Conservation (phyloP, 2,797 vertebrate genomes). For the Momotus momota region DNA sequence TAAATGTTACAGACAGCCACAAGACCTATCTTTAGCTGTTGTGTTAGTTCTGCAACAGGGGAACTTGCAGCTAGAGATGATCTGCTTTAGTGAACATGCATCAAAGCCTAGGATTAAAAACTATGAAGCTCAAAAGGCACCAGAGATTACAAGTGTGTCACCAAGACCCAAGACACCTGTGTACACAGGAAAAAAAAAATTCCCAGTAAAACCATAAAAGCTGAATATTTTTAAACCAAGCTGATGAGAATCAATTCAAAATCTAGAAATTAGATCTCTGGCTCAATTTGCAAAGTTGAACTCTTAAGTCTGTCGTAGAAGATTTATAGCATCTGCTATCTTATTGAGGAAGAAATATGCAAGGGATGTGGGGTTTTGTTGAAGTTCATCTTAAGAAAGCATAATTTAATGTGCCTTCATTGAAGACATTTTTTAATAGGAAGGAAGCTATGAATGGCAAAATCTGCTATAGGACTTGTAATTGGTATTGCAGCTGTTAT, state of each 20-base stretch:
- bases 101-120: neutral
- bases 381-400: neutral
- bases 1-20: neutral
- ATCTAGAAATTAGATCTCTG: neutral
- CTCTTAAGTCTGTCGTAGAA: neutral
- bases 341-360: neutral
- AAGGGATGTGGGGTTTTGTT: neutral
- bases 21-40: neutral
- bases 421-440: neutral
- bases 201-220: neutral
- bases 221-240: neutral
- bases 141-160: neutral
- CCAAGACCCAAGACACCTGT: neutral
- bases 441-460: neutral
- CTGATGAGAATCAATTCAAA: neutral
- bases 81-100: neutral
- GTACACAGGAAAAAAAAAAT: neutral
- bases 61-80: neutral
- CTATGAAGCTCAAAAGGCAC: neutral
- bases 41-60: neutral
- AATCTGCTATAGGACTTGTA: neutral
- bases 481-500: neutral
- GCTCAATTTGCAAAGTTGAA: neutral
- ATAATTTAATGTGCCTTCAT: accelerated
- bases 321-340: neutral